Evolutionary conservation across 2,797 vertebrate genomes (phyloP), one percentile per base, ranked within the genome.

Genomic region (Poeciliopsis infans): DNA sequence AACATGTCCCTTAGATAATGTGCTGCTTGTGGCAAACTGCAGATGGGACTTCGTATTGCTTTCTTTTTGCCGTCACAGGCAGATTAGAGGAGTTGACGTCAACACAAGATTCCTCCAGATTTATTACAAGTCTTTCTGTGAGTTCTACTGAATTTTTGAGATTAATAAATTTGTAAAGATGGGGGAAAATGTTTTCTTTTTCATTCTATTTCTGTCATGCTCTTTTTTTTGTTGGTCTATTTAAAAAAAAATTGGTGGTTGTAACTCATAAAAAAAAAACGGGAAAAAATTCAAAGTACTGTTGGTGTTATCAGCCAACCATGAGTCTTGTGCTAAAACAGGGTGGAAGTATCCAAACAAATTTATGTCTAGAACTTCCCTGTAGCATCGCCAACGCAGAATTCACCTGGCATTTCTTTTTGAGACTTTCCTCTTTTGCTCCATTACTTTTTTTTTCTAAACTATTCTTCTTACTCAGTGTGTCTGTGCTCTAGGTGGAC

Each of bases 401-500:
- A 28, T 64, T 80, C 36, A 69, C 68, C 80, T 80, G 82, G 71
- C 53, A 66, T 53, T 78, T 87, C 51, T 76, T 69, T 75, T 23
- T 46, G 2, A 46, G 46, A 53, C 83, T n/a, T 36, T 49, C 79
- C 71, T 77, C 39, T 61, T 69, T 25, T 66, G 16, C 49, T 69
- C 53, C 43, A 18, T 79, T 78, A 83, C 76, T 72, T 72, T 78
- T 82, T 66, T 39, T 41, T 66, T 43, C 23, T 69, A 69, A 71
- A 81, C 64, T 86, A 79, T 51, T 83, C 74, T 39, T 83, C 64
- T 76, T 75, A 47, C 74, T 75, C 70, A 1, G 70, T 81, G 84
- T 77, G 74, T 80, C 80, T 84, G 74, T 79, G 74, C 83, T 83
- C 86, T 78, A 82, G 31, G 74, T 88, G 84, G 91, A 92, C 91